Percentiles rank a stretch among this genome's conserved stretches.
Conservation (phyloP, 2,113 vertebrate species). For the Thinocorus orbignyianus region DNA sequence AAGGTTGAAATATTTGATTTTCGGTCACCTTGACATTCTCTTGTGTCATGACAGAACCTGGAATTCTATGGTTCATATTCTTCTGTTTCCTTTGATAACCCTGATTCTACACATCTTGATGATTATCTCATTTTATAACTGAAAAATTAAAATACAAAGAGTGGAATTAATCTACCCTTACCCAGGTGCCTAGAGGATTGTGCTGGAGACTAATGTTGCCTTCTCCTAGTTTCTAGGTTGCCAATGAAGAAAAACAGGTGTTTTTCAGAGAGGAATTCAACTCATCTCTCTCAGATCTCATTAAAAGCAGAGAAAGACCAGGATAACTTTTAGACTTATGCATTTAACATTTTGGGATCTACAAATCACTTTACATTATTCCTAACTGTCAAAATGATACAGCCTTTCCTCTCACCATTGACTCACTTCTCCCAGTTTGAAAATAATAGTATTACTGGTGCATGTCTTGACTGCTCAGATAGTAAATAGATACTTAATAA, state of each 20-base stretch:
- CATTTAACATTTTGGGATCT: background rate
- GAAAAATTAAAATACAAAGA: background rate
- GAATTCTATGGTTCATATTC: background rate
- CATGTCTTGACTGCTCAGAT: rapidly evolving
- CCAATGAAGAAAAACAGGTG: background rate
- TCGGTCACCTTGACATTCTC: background rate
- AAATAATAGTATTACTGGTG: background rate
- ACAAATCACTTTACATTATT: background rate
- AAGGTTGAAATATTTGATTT: background rate
- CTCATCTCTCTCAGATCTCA: background rate
- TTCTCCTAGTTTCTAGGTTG: background rate
- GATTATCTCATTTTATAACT: background rate
- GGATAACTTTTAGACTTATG: background rate
- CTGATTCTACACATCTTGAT: background rate
- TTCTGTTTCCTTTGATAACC: background rate
- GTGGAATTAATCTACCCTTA: background rate
- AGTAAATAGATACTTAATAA: background rate
- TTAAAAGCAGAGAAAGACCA: background rate
- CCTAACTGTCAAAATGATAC: background rate
- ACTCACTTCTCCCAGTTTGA: background rate
- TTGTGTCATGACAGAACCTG: background rate
- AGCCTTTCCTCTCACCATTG: background rate
- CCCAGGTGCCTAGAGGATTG: background rate
- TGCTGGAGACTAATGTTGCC: background rate
- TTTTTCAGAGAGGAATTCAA: background rate